A percentile compares a stretch with the other conserved stretches of the same genome.
phyloP scores from a whole-genome alignment of 2,888 invertebrate species.

The Schrankia costaestrigalis region DNA sequence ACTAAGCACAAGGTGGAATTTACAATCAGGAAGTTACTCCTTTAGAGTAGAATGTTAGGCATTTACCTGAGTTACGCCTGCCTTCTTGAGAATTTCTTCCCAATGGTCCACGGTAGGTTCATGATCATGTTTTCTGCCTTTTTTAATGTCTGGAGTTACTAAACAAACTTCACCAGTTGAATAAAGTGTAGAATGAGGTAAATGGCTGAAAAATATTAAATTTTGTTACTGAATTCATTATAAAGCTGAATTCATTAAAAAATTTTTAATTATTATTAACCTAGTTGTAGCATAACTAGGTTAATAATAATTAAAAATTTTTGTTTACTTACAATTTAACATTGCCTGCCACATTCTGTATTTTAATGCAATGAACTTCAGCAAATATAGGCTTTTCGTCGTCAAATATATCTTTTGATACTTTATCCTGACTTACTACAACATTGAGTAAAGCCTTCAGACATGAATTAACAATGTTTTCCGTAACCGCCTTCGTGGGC shows the following conservation, averaged over 20 bases:
- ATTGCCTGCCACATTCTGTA: constrained; percentile 82
- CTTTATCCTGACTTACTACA: constrained; percentile 45
- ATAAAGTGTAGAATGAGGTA: constrained; percentile 82
- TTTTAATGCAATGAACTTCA: constrained; percentile 83
- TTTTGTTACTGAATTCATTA: background rate
- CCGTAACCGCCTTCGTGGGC: constrained; percentile 58
- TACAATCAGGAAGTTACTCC: too few species aligned
- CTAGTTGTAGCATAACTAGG: too few species aligned
- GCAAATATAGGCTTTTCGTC: constrained; percentile 80
- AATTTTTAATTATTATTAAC: too few species aligned
- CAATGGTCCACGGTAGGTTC: constrained; percentile 88
- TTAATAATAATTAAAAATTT: background rate
- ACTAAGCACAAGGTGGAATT: too few species aligned
- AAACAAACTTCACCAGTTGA: constrained; percentile 86
- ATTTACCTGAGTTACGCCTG: constrained; percentile 80
- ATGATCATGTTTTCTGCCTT: constrained; percentile 85
- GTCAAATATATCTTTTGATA: constrained; percentile 76
- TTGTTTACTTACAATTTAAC: constrained; percentile 81
- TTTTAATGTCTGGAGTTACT: constrained; percentile 88
- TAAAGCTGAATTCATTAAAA: background rate
- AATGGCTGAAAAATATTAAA: constrained; percentile 44
- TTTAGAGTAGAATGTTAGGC: background rate
- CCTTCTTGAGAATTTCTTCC: constrained; percentile 83
- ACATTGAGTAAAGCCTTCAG: constrained; percentile 56
- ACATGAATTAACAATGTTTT: constrained; percentile 47